Base-by-base conservation (phyloP, 2,113 vertebrate genomes). In the Motacilla tschutschensis region DNA sequence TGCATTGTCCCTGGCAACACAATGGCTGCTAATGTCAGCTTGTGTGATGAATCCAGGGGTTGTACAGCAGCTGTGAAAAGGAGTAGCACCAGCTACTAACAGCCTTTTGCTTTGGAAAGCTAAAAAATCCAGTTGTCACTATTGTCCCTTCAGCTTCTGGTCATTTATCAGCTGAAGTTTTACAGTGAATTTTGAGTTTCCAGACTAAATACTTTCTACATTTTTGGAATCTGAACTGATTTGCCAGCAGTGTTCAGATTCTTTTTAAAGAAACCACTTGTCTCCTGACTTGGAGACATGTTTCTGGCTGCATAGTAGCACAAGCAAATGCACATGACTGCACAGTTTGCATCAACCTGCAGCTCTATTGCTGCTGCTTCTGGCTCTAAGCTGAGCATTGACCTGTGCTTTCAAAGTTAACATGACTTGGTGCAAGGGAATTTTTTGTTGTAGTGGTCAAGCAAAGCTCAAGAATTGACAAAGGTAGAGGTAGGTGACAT, bases 181-280 rank as follows among this genome's bases (percentile, higher is more conserved):
- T 63, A 36, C 28, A 66, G 72, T 65, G 69, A 78, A 78, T 87
- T 90, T 80, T 62, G 69, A 65, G 53, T 83, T 91, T 88, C 54
- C 62, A 90, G 72, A 43, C 78, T 46, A 78, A 93, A 79, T 93
- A 58, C 40, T 82, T 62, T 38, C 6, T 65, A 46, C 17, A 3
- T 67, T 93, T 90, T 93, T 91, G 82, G 94, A 88, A 87, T 87
- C 72, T 93, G 60, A 91, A 83, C 26, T 79, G 77, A 60, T 44
- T 87, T 88, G 67, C 57, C 82, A 85, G 89, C 79, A 67, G 26
- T 18, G n/a, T 48, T 72, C 7, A 46, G 59, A 78, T 93, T 65
- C 84, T 91, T 94, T 93, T 88, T 93, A 94, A 94, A 81, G 92
- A 83, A 93, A 78, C 46, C 60, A 3, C 57, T 90, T 64, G 57